Conservation (phyloP, 2,888 invertebrate genomes). For the Dicycla oo region DNA sequence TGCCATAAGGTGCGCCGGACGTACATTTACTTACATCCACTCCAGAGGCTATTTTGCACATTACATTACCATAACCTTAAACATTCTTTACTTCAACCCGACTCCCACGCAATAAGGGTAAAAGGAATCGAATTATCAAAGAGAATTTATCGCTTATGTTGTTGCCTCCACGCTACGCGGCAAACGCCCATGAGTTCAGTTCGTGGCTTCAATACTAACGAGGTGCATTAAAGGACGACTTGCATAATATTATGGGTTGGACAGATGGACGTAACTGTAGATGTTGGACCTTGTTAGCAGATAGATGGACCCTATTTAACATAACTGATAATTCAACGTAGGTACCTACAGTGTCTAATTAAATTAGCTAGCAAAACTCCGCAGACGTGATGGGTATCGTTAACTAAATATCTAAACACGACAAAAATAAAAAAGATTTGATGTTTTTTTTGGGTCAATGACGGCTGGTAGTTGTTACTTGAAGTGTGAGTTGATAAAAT, state of each 20-base stretch:
- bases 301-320: neutral
- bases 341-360: too few relatives aligned
- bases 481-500: too few relatives aligned
- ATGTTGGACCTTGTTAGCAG: neutral
- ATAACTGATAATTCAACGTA: neutral
- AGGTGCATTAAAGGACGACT: slow-evolving; percentile 1
- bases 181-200: slow-evolving; percentile 17
- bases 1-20: neutral
- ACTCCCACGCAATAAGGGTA: slow-evolving; percentile 29
- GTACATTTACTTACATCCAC: neutral
- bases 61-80: slow-evolving; percentile 28
- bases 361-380: too few relatives aligned
- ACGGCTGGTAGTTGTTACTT: too few relatives aligned
- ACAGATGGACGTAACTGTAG: neutral
- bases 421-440: too few relatives aligned
- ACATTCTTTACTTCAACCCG: slow-evolving; percentile 1
- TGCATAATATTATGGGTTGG: slow-evolving; percentile 12
- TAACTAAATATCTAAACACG: too few relatives aligned
- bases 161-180: slow-evolving; percentile 10
- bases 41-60: slow-evolving; percentile 2
- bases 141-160: slow-evolving; percentile 34
- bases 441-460: too few relatives aligned
- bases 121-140: slow-evolving; percentile 32
- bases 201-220: slow-evolving; percentile 33
- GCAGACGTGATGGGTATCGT: too few relatives aligned